These are phyloP conservation scores for Ataeniobius toweri DNA, from an alignment of 2,797 vertebrate species.

Conservation along the genomic window DNA sequence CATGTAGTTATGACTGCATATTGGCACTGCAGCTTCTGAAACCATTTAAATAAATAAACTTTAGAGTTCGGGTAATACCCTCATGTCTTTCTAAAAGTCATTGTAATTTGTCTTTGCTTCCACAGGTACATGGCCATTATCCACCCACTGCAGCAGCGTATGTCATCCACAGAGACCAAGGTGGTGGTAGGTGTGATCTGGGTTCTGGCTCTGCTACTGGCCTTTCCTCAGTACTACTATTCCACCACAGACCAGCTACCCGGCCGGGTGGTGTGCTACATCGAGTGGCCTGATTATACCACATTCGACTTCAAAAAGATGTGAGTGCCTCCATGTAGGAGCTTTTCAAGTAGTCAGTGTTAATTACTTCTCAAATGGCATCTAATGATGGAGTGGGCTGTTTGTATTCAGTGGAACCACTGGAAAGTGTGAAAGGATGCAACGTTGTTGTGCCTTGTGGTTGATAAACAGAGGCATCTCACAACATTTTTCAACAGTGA, in stretches of 20 bases:
- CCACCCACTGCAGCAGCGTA: constrained; percentile 91
- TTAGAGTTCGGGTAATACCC: background rate
- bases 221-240: constrained; percentile 94
- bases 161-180: constrained; percentile 91
- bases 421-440: constrained; percentile 1
- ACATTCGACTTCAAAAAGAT: constrained; percentile 82
- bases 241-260: constrained; percentile 81
- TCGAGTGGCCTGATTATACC: constrained; percentile 88
- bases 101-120: background rate
- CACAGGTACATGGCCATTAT: constrained; percentile 97
- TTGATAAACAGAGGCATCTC: constrained; percentile 35
- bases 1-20: background rate
- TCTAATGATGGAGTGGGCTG: constrained; percentile 29
- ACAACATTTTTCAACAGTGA: constrained; percentile 1
- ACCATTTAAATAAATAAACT: background rate
- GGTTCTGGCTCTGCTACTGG: constrained; percentile 90
- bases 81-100: background rate
- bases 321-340: constrained; percentile 78
- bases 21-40: background rate
- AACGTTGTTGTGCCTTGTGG: constrained; percentile 30
- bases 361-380: constrained; percentile 38
- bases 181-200: constrained; percentile 91
- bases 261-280: constrained; percentile 87
- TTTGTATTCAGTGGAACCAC: constrained; percentile 32
- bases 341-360: constrained; percentile 15